Evolutionary conservation across 2,888 invertebrate species (phyloP), one percentile per base, ranked within the genome.

Genomic region (Heliothis peltigera): DNA sequence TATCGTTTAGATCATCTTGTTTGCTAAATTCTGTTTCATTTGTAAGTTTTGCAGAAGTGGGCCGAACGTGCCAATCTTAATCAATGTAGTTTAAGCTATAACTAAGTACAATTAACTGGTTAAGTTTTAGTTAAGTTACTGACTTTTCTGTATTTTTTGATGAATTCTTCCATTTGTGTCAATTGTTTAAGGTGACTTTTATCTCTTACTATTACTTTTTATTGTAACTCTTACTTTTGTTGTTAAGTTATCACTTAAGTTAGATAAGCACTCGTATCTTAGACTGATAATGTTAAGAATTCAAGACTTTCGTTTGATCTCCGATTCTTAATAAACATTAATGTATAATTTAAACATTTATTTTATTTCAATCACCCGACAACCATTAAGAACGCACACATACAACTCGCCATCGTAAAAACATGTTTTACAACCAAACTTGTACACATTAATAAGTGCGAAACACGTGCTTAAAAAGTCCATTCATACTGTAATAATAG

Each of bases 261-360:
- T 82, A 79, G 67, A 21, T 60, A 71, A 73, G 77, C 73, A 76
- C 65, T 69, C 75, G 56, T 83, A 75, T 80, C 83, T 83, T 91
- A 91, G 91, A 92, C 92, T 94, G 91, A 92, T 90, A 86, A 81
- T 77, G 71, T 89, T 92, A 93, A 92, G 91, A 84, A 91, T 89
- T 86, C 87, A 93, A 92, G 94, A 95, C 95, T 95, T 95, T 95
- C 94, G 86, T 91, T 93, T 94, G 95, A 95, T 95, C 95, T 95
- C 94, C 87, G 88, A 89, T 88, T 91, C 86, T 92, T 88, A 91
- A 91, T 92, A 89, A 92, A 91, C 81, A 83, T 81, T 77, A 81
- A 81, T 79, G 81, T 83, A 75, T 84, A 86, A 78, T 61, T 72
- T 75, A 82, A 80, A 79, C 78, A 76, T 66, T 22, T 57, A 39